Evolutionary conservation across 2,113 vertebrate species (phyloP), one percentile per base, ranked within the genome.

Genomic region (Erinaceus europaeus): DNA sequence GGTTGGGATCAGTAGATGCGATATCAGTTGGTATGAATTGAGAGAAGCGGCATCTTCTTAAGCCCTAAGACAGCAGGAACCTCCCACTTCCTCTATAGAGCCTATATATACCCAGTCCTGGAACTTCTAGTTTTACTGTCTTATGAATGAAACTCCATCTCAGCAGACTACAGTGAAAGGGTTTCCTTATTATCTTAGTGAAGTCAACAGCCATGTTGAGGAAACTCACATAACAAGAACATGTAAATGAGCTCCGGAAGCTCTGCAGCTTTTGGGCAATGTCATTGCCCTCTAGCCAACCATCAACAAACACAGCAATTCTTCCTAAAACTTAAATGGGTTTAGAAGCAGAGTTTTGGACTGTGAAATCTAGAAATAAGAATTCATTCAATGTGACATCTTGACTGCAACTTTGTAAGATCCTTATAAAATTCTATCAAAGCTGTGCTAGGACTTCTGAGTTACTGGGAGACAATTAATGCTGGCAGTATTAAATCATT

Each of bases 201-300:
- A 53, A 36, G 62, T 29, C 46, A 42, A 57, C 9, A 27, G 4
- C 4, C 14, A 6, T 46, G 2, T 11, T 38, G 40, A 64, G 5
- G 4, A 80, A 75, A 3, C 9, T 32, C 14, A 13, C 4, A 7
- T 0, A 0, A 0, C 8, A 57, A 36, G 20, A 38, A 42, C 64
- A 3, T 25, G 6, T 42, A 5, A n/a, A 1, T n/a, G 10, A 2
- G 2, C 3, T 25, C 11, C 9, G 6, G 17, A 4, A 81, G 8
- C 7, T 34, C 17, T 57, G 18, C 1, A 55, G 14, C 8, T 0
- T n/a, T 11, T 62, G 9, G 10, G 2, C 6, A 25, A 4, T 1
- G 5, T 50, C 34, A 23, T 6, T 32, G 40, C 34, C 12, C 21
- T 9, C 59, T 29, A 17, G n/a, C 17, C 6, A 29, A 61, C 14